These are phyloP conservation scores for Gallinago solitaria DNA, from an alignment of 2,797 vertebrate species.

Conservation along the genomic window DNA sequence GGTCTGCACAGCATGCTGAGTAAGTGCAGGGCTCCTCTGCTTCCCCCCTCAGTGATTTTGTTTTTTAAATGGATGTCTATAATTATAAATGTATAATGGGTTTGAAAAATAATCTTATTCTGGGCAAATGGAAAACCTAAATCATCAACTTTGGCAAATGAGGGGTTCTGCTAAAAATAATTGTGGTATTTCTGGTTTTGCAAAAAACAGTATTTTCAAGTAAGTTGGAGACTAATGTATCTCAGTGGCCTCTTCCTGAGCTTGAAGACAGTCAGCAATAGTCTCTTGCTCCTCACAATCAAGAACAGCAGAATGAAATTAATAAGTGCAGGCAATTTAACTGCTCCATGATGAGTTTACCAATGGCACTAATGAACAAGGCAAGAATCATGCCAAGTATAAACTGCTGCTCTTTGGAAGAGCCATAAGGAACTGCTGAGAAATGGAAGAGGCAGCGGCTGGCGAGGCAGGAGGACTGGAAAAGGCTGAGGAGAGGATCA, in stretches of 20 bases:
- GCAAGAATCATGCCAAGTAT: background rate
- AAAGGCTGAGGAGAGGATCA: background rate
- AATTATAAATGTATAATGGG: background rate
- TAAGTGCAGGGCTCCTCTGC: background rate
- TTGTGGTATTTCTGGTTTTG: conserved; percentile 2
- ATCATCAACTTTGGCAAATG: background rate
- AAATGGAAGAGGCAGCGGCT: background rate
- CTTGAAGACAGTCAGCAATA: background rate
- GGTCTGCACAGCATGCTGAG: background rate
- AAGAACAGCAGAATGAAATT: background rate
- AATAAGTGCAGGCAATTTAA: background rate
- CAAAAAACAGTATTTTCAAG: background rate
- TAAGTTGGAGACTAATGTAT: background rate
- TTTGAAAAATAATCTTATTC: conserved; percentile 20
- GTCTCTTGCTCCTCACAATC: background rate
- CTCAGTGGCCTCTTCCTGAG: background rate
- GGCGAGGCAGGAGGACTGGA: background rate
- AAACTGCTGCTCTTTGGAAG: background rate
- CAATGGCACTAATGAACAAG: background rate
- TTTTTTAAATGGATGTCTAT: background rate
- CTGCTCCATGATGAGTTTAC: background rate
- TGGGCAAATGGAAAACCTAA: conserved; percentile 27
- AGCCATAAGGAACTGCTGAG: background rate
- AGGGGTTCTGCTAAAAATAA: conserved; percentile 41
- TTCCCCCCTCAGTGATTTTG: background rate